These are phyloP conservation scores for Carduelis carduelis DNA, from an alignment of 2,797 vertebrate species.

Conservation along the genomic window DNA sequence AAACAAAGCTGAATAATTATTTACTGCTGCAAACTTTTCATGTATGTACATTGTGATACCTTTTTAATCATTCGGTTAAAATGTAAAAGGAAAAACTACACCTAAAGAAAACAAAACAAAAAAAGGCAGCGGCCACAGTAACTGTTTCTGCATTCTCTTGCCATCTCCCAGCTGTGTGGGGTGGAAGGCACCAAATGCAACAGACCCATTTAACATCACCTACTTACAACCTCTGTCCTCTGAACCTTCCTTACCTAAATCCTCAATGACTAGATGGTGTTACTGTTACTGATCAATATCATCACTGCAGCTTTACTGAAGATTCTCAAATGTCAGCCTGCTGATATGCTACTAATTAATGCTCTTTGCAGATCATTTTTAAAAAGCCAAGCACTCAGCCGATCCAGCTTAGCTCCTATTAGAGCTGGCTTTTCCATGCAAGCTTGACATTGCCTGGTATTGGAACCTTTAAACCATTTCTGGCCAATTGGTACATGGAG, in stretches of 20 bases:
- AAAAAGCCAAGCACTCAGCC: not conserved
- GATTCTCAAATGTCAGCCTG: not conserved
- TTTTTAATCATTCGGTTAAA: not conserved
- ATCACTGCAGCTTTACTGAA: not conserved
- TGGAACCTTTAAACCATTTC: not conserved
- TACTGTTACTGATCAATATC: not conserved
- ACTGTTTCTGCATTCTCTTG: not conserved
- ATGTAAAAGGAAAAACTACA: not conserved
- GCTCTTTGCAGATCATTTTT: not conserved
- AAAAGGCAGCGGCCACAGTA: not conserved
- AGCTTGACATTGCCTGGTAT: not conserved
- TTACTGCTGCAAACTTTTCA: not conserved
- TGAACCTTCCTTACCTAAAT: not conserved
- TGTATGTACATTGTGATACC: fast-evolving
- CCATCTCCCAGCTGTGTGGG: not conserved
- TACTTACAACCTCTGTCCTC: not conserved
- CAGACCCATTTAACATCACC: not conserved
- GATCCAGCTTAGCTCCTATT: not conserved
- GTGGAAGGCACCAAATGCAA: not conserved
- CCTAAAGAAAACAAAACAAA: not conserved
- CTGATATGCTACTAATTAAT: not conserved
- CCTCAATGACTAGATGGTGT: not conserved
- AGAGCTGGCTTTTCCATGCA: not conserved
- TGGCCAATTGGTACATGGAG: not conserved
- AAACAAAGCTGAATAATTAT: not conserved